Percentiles rank a stretch among this genome's conserved stretches.
phyloP scores from a whole-genome alignment of 2,797 vertebrate species.

The Botia almorhae region DNA sequence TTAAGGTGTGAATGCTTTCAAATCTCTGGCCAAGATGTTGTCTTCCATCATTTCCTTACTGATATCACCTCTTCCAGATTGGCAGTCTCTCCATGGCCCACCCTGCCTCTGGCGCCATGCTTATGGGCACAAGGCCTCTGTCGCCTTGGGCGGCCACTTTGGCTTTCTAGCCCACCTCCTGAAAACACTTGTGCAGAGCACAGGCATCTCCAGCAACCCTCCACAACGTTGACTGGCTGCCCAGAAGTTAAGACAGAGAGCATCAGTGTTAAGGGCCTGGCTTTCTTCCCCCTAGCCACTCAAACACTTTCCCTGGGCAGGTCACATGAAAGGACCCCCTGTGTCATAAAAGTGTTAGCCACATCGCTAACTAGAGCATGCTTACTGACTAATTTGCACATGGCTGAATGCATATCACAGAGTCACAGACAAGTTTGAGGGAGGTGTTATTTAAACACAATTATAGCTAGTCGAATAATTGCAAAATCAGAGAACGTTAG shows the following conservation, averaged over 20 bases:
- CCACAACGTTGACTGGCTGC: conserved; percentile 82
- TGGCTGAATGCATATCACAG: conserved; percentile 28
- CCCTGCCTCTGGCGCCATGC: conserved; percentile 55
- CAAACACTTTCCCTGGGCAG: conserved; percentile 79
- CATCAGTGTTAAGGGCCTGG: conserved; percentile 82
- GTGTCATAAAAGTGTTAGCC: conserved; percentile 78
- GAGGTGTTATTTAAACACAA: conserved; percentile 2
- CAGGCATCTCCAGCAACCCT: conserved; percentile 78
- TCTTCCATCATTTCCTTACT: conserved; percentile 34
- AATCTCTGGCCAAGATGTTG: conserved; percentile 21
- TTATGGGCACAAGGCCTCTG: conserved; percentile 70
- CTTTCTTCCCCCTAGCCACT: conserved; percentile 81
- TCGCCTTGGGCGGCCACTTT: conserved; percentile 82
- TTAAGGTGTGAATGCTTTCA: conserved; percentile 9
- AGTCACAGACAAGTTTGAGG: conserved; percentile 17
- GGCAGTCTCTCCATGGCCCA: conserved; percentile 54
- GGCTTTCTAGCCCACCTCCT: conserved; percentile 59
- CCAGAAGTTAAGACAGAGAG: conserved; percentile 80
- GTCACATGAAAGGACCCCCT: conserved; percentile 84
- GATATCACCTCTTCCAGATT: conserved; percentile 49
- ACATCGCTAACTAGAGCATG: conserved; percentile 61
- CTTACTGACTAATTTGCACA: conserved; percentile 31
- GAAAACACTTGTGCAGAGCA: conserved; percentile 80
- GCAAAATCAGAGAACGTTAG: neutral
- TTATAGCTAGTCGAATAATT: neutral